Evolutionary conservation across 2,113 vertebrate species (phyloP), one percentile per base, ranked within the genome.

Genomic region (Takifugu flavidus): DNA sequence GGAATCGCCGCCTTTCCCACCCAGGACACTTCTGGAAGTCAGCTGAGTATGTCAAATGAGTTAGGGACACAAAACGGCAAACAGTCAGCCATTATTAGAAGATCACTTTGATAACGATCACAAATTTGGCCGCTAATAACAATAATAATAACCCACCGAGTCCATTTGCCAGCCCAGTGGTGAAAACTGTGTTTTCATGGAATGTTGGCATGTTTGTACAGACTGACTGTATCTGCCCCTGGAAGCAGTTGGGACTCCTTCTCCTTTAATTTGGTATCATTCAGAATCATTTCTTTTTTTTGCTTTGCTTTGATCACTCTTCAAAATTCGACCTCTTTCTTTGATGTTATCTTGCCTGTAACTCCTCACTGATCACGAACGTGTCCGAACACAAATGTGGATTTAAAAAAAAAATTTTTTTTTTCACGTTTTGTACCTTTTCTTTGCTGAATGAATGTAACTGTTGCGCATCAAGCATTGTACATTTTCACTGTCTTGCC

Each of bases 21-120:
- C 97, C 97, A 0, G 96, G 96, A 15, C 96, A 99, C 91, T 99
- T 99, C 92, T 99, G 97, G 97, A 98, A 98, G 90, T 98, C 97
- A 72, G 96, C 96, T 82, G 97, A 99, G 96, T 99, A 88, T 90
- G 97, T 93, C 58, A 92, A 91, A 91, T 92, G 86, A 92, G 86
- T 82, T 88, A 78, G 79, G 74, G 74, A 82, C 72, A 63, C 76
- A 79, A 82, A 86, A 82, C 42, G 72, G 65, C 77, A 76, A 79
- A 81, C 75, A 79, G 52, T 80, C 65, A 74, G 56, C 75, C 58
- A 76, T 60, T 64, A 71, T 67, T 46, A 20, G 54, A 47, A 46
- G 7, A 15, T 20, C 25, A 49, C 15, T 7, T 20, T 20, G n/a
- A 5, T 59, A 44, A 56, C 62, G 42, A 54, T 8, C 65, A 55